Conservation (phyloP, 1,140 invertebrate genomes). For the Halictus rubicundus region DNA sequence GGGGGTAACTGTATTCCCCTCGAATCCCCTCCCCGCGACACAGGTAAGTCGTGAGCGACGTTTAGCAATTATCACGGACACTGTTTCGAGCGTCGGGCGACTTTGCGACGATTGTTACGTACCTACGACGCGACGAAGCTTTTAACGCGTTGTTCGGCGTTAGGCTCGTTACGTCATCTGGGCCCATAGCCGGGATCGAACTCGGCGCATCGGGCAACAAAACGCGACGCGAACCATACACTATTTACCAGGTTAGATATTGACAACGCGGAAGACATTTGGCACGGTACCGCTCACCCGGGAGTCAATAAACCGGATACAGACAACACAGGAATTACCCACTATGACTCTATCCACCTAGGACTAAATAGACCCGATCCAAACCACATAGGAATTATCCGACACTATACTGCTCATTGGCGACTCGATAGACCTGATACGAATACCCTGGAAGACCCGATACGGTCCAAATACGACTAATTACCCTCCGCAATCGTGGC, state of each 20-base stretch:
- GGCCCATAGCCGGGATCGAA: background rate
- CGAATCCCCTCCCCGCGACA: too few species aligned
- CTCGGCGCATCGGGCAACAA: background rate
- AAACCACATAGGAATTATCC: conserved; percentile 1
- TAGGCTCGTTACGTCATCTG: too few species aligned
- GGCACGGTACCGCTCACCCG: background rate
- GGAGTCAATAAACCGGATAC: background rate
- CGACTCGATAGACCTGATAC: conserved; percentile 3
- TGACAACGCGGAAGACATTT: background rate
- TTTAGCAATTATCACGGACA: too few species aligned
- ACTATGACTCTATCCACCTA: background rate
- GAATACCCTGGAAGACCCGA: background rate
- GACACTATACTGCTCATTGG: background rate
- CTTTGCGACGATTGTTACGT: too few species aligned
- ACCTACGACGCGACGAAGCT: too few species aligned
- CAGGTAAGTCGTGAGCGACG: too few species aligned
- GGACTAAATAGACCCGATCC: conserved; percentile 2
- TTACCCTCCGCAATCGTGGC: background rate
- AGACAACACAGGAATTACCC: background rate
- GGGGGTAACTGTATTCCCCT: too few species aligned
- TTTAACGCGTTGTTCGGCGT: too few species aligned
- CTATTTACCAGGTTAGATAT: background rate
- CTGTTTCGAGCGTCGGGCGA: too few species aligned
- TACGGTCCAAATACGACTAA: background rate
- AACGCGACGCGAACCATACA: background rate